These are phyloP conservation scores for Allobates femoralis DNA, from an alignment of 2,797 vertebrate species.

Conservation along the genomic window DNA sequence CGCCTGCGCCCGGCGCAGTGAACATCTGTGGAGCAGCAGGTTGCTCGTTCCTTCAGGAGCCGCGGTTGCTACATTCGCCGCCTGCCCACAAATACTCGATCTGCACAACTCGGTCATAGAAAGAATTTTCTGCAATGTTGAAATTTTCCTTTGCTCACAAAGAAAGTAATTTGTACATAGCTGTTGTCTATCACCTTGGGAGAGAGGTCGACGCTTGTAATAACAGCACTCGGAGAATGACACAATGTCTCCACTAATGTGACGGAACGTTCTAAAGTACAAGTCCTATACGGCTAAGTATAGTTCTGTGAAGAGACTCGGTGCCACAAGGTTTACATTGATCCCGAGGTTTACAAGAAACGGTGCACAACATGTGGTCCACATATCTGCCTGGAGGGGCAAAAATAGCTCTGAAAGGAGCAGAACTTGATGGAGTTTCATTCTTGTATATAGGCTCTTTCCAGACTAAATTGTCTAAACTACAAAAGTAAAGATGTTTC, in stretches of 20 bases:
- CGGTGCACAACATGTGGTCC: not conserved
- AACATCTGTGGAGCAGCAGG: conserved; percentile 44
- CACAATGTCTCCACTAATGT: conserved; percentile 14
- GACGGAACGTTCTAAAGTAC: not conserved
- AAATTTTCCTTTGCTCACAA: conserved; percentile 43
- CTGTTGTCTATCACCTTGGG: conserved; percentile 35
- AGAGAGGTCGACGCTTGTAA: conserved; percentile 32
- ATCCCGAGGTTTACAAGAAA: not conserved
- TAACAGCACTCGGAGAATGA: conserved; percentile 26
- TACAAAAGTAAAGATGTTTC: not conserved
- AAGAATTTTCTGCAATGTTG: conserved; percentile 47
- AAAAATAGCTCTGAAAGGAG: not conserved
- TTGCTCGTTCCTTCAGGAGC: conserved; percentile 15
- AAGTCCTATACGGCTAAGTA: conserved; percentile 26
- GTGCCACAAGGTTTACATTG: not conserved
- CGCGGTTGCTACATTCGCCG: not conserved
- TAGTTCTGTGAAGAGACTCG: not conserved
- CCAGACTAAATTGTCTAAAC: not conserved
- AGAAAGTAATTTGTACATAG: conserved; percentile 55
- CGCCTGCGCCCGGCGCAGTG: conserved; percentile 27
- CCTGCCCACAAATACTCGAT: not conserved
- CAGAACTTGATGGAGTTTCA: not conserved
- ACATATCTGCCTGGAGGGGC: not conserved
- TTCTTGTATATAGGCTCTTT: not conserved
- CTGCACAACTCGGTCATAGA: conserved; percentile 32